A percentile compares a stretch with the other conserved stretches of the same genome.
Conservation (phyloP, 2,888 invertebrate species). For the Pseudanteris insignis region DNA sequence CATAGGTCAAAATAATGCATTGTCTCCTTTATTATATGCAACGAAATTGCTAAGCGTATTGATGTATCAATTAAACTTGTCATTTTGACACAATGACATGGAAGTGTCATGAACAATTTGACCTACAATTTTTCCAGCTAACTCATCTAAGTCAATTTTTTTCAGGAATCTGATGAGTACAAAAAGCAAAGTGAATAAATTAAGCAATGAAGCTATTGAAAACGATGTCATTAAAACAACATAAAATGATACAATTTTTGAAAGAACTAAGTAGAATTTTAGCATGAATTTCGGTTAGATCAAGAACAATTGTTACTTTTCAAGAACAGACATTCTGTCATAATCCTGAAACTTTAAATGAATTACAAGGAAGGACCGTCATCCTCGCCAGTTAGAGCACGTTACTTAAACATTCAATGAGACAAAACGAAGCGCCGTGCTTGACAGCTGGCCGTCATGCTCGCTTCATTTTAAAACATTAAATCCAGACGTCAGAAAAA, state of each 20-base stretch:
- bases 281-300: too few species aligned
- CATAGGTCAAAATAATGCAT: background rate
- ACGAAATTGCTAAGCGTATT: conserved; percentile 21
- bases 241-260: too few species aligned
- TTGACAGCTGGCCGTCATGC: conserved; percentile 1
- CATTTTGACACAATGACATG: conserved; percentile 13
- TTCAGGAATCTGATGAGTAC: background rate
- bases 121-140: conserved; percentile 4
- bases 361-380: background rate
- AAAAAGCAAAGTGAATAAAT: background rate
- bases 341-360: too few species aligned
- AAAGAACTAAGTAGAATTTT: too few species aligned
- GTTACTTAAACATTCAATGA: background rate
- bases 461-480: too few species aligned
- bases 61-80: conserved; percentile 17
- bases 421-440: too few species aligned
- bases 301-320: too few species aligned
- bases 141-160: conserved; percentile 4
- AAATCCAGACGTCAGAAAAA: background rate
- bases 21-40: conserved; percentile 9
- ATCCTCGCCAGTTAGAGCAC: background rate
- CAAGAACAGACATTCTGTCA: too few species aligned
- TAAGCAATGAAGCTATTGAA: background rate
- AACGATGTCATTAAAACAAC: conserved; percentile 1
- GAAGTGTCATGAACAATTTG: background rate